Evolutionary conservation across 2,888 invertebrate species (phyloP).

Genomic region (Catocala sponsa): DNA sequence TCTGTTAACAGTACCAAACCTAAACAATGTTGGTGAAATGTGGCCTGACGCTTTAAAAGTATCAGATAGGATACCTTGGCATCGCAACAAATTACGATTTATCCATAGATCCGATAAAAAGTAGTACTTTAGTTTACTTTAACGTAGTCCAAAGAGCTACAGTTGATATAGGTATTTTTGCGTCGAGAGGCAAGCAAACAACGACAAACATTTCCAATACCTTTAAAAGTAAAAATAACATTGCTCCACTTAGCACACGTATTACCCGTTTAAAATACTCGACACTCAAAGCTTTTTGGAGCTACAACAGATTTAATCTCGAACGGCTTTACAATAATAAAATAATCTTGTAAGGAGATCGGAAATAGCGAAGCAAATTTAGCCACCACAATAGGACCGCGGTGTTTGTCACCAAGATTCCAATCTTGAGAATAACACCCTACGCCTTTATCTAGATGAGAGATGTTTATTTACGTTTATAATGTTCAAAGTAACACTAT

Average conservation of each 20-base stretch:
- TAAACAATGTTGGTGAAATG: no score
- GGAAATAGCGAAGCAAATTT: conserved; percentile 86
- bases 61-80: no score
- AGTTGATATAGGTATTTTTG: no score
- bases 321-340: conserved; percentile 76
- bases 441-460: conserved; percentile 72
- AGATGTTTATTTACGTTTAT: conserved; percentile 73
- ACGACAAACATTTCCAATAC: not conserved
- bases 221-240: conserved; percentile 6
- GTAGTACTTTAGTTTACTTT: no score
- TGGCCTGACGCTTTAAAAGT: no score
- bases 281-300: conserved; percentile 39
- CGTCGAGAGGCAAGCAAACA: no score
- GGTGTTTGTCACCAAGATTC: conserved; percentile 82
- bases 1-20: no score
- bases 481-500: conserved; percentile 39
- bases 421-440: conserved; percentile 78
- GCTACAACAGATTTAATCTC: conserved; percentile 59
- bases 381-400: conserved; percentile 81
- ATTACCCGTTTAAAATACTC: conserved; percentile 38
- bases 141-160: no score
- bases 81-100: no score
- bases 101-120: no score
- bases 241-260: conserved; percentile 6
- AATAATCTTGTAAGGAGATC: conserved; percentile 83